A percentile compares a stretch with the other conserved stretches of the same genome.
Evolutionary conservation across 2,888 invertebrate genomes (phyloP).

Genomic region (Parascotia fuliginaria): DNA sequence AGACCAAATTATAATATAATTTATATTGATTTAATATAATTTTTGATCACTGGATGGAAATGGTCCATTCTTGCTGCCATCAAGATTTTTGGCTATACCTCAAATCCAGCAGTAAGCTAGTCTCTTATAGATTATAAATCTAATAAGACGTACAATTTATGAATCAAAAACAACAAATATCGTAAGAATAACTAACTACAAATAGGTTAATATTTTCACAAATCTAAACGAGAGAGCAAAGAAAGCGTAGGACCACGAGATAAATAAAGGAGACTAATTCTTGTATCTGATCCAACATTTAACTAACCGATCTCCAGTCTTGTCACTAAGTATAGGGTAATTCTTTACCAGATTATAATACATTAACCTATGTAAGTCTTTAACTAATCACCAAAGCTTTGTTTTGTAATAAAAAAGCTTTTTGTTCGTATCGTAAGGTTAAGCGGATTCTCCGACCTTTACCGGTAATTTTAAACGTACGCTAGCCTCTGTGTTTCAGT

Average conservation of each 20-base stretch:
- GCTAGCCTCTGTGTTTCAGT: no score
- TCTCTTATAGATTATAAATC: no score
- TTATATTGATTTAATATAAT: no score
- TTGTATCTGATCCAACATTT: background rate
- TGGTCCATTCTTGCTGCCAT: no score
- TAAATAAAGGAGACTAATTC: conserved; percentile 17
- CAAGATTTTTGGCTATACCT: no score
- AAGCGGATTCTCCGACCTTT: background rate
- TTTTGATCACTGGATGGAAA: no score
- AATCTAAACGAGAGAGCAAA: conserved; percentile 14
- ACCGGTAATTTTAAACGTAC: background rate
- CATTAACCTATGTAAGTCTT: background rate
- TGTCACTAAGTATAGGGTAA: background rate
- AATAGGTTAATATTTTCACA: background rate
- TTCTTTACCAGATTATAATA: background rate
- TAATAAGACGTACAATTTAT: background rate
- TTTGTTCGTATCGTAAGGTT: background rate
- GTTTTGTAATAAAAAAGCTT: background rate
- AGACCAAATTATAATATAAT: no score
- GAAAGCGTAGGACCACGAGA: conserved; percentile 22
- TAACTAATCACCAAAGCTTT: background rate
- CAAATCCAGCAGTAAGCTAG: no score
- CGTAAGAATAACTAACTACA: background rate
- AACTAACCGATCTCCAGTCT: background rate
- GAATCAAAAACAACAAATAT: background rate